phyloP scores from a whole-genome alignment of 2,888 invertebrate genomes.

The Rhogogaster chlorosoma region DNA sequence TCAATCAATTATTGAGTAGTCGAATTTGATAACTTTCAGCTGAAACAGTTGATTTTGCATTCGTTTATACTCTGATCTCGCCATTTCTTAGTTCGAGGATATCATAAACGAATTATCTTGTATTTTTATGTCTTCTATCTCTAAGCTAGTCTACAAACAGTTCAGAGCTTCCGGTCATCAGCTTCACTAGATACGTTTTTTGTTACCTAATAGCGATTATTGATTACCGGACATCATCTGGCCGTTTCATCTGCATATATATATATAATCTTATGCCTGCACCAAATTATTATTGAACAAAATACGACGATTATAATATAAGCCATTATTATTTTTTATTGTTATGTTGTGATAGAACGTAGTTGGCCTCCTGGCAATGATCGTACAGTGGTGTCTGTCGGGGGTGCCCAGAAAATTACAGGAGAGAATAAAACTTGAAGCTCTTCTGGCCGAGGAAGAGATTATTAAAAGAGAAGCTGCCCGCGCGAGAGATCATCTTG shows the following conservation, averaged over 20 bases:
- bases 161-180: no score
- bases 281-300: not conserved
- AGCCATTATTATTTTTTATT: not conserved
- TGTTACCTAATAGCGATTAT: not conserved
- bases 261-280: not conserved
- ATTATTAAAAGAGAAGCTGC: constrained; percentile 86
- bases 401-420: constrained; percentile 86
- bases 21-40: not conserved
- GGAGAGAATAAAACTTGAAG: constrained; percentile 86
- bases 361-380: constrained; percentile 85
- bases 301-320: not conserved
- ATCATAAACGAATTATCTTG: no score
- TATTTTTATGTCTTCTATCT: no score
- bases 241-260: not conserved
- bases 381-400: constrained; percentile 88
- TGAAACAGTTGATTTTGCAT: not conserved
- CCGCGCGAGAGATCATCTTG: constrained; percentile 73
- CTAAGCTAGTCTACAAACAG: no score
- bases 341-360: constrained; percentile 81
- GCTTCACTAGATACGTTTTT: no score
- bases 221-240: not conserved
- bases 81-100: no score
- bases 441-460: constrained; percentile 86
- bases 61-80: not conserved
- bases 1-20: not conserved